Base-by-base conservation (phyloP, 2,888 invertebrate species). In the Heliconius ethilla region DNA sequence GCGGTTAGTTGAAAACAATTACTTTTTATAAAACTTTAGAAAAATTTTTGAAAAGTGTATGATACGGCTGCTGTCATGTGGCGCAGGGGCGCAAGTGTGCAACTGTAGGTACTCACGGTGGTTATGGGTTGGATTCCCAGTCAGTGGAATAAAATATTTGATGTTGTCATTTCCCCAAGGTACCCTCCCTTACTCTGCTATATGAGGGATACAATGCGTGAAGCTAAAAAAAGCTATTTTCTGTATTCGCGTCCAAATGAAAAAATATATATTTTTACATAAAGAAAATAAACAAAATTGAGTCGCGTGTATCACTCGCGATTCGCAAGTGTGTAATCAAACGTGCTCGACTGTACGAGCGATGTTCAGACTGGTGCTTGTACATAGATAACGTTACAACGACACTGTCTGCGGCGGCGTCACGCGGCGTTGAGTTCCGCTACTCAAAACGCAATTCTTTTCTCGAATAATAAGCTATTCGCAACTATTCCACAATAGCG, bases 321-420 rank as follows among this genome's bases (percentile, higher is more conserved):
- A 75, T 11, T 69, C 69, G 59, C 55, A 72, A 72, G 72, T 59
- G 37, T 72, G 59, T 59, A 37, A 76, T 70, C 70, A 62, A 62
- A 27, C 62, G 70, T 22, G 45, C 45, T 72, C 76, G 63, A 40
- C 45, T 59, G 27, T 15, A 9, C 15, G 72, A 59, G 69, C 69
- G 40, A 27, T 27, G 69, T 69, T 69, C 69, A 69, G 45, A 69
- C 9, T 40, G 25, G 25, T 40, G 40, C 15, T 45, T 45, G 15
- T 25, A 69, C n/a, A n/a, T 27, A 27, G 18, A 51, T 51, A 51
- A n/a, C n/a, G n/a, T n/a, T 18, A 6, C 15, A 51, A 18, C 18
- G 18, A 51, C 51, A 51, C 51, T 18, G 18, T 51, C 51, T 18
- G 51, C 51, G 18, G 51, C 33, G 33, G 33, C 33, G 33, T 33